Percentiles rank a stretch among this genome's conserved stretches.
phyloP scores from a whole-genome alignment of 1,140 invertebrate species.

The Trichonephila clavipes region DNA sequence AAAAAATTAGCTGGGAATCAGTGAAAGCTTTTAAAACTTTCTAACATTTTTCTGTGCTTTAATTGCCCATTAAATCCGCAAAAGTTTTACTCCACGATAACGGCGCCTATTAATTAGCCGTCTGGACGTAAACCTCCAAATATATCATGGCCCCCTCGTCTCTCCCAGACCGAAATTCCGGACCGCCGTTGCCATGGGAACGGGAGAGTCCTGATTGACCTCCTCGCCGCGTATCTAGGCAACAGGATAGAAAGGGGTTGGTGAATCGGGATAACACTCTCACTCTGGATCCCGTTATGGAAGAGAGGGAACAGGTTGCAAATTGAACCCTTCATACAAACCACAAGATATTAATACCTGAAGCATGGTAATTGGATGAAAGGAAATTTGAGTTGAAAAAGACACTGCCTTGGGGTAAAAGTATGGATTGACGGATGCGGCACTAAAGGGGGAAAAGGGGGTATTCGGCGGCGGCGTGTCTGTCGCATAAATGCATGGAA shows the following conservation, averaged over 20 bases:
- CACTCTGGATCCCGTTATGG: background rate
- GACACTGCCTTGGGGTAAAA: background rate
- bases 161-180: constrained; percentile 1
- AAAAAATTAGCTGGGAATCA: background rate
- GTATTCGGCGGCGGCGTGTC: background rate
- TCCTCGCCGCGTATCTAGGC: constrained; percentile 44
- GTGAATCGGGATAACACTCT: constrained; percentile 44
- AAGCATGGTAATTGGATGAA: background rate
- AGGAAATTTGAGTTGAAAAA: background rate
- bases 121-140: background rate
- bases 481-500: background rate
- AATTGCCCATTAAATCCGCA: constrained; percentile 13
- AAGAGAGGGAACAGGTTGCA: constrained; percentile 9
- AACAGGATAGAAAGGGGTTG: constrained; percentile 9
- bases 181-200: constrained; percentile 48
- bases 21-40: background rate
- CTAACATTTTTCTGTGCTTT: background rate
- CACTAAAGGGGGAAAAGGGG: too few species aligned
- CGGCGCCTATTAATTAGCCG: constrained; percentile 1
- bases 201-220: constrained; percentile 58
- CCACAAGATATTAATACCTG: background rate
- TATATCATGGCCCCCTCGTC: background rate
- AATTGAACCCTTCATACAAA: background rate
- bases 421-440: background rate
- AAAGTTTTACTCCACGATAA: background rate